Conservation (phyloP, 2,888 invertebrate genomes). For the Megastigmus dorsalis region DNA sequence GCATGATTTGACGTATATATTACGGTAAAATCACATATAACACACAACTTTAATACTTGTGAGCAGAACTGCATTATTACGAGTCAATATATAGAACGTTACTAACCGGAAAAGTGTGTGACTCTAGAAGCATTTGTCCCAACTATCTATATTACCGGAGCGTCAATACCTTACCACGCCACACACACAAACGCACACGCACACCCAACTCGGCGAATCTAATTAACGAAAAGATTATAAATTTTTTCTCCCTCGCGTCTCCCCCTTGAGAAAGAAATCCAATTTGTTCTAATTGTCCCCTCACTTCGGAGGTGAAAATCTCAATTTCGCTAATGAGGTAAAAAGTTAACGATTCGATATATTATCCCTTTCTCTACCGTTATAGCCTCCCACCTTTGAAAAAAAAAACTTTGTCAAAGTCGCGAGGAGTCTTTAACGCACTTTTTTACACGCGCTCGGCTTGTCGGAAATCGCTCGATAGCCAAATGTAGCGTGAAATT, state of each 20-base stretch:
- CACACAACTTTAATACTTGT: no score
- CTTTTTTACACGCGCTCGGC: slow-evolving; percentile 19
- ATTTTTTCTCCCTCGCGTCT: neutral
- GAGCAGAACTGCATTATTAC: no score
- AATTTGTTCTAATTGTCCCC: slow-evolving; percentile 42
- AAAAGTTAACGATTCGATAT: slow-evolving; percentile 12
- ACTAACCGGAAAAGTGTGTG: no score
- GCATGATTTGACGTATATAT: no score
- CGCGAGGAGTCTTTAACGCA: slow-evolving; percentile 15
- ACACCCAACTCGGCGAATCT: no score
- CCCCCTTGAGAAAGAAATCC: neutral
- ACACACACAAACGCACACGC: no score
- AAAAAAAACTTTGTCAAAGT: slow-evolving; percentile 41
- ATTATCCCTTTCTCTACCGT: neutral
- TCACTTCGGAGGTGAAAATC: slow-evolving; percentile 27
- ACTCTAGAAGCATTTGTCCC: no score
- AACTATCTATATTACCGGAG: no score
- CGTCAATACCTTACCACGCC: no score
- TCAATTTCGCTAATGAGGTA: slow-evolving; percentile 41
- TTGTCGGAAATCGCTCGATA: slow-evolving; percentile 59
- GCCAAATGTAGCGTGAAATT: slow-evolving; percentile 65
- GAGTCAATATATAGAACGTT: no score
- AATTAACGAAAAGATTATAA: slow-evolving; percentile 42
- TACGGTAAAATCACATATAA: no score
- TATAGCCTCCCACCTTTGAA: no score